phyloP scores from a whole-genome alignment of 2,888 invertebrate species.

The Torymus auratus region DNA sequence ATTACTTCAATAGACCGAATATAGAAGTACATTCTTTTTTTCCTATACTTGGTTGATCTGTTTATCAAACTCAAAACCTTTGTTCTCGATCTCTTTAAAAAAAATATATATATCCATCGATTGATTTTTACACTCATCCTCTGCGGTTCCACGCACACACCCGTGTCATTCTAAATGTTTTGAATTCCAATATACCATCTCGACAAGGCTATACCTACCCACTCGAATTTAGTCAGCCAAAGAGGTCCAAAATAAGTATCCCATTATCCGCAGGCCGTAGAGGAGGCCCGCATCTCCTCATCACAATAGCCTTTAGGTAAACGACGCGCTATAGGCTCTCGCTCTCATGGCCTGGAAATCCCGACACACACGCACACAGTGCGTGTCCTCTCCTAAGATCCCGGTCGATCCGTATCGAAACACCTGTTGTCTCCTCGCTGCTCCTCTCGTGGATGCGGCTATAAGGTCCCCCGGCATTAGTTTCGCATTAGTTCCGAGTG shows the following conservation, averaged over 20 bases:
- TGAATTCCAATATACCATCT: too few species aligned
- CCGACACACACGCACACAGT: too few species aligned
- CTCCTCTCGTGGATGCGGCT: neutral
- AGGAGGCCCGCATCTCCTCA: too few species aligned
- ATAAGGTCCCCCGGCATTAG: constrained; percentile 63
- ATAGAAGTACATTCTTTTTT: too few species aligned
- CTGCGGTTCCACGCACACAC: neutral
- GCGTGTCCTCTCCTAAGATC: neutral
- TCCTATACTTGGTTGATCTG: too few species aligned
- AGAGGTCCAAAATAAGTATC: neutral
- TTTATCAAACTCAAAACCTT: too few species aligned
- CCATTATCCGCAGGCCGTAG: neutral
- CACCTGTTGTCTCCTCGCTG: constrained; percentile 48
- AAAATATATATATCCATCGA: constrained; percentile 1
- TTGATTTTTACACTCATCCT: constrained; percentile 29
- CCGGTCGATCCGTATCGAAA: constrained; percentile 12
- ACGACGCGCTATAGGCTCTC: too few species aligned
- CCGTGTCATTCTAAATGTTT: neutral
- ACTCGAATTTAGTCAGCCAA: neutral
- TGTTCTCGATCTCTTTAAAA: too few species aligned
- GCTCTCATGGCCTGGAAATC: too few species aligned
- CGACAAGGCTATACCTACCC: neutral
- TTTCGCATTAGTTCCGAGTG: constrained; percentile 73
- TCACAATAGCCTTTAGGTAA: too few species aligned
- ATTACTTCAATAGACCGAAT: too few species aligned